Percentiles rank a stretch among this genome's conserved stretches.
phyloP scores from a whole-genome alignment of 2,113 vertebrate genomes.

The Anarrhichthys ocellatus region DNA sequence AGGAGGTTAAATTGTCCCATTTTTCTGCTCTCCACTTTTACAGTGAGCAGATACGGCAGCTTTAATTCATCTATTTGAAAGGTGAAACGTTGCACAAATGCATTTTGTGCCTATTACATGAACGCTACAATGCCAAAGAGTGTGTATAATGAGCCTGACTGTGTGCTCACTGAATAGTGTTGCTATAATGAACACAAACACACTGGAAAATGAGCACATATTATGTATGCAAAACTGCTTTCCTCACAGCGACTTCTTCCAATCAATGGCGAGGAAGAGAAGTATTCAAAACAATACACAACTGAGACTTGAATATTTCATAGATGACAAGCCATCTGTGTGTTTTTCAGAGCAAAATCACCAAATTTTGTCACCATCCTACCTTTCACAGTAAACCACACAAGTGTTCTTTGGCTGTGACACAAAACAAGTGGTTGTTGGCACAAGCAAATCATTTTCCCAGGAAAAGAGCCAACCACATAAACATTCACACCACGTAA shows the following conservation, averaged over 20 bases:
- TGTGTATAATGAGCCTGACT: neutral
- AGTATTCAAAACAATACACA: neutral
- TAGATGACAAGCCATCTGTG: neutral
- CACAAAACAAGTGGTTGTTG: neutral
- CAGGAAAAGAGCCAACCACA: neutral
- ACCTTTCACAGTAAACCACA: neutral
- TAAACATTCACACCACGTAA: too few relatives aligned
- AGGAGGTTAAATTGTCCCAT: neutral
- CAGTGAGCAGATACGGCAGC: neutral
- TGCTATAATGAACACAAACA: conserved; percentile 9
- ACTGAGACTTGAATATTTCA: neutral
- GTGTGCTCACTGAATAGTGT: neutral
- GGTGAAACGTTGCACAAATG: neutral
- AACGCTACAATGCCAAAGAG: neutral
- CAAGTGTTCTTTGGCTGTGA: neutral
- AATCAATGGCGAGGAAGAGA: conserved; percentile 2
- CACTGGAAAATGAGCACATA: neutral
- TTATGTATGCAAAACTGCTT: conserved; percentile 35
- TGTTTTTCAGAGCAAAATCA: neutral
- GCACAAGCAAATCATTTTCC: neutral
- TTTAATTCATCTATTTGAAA: neutral
- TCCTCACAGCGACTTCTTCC: neutral
- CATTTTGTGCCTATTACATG: neutral
- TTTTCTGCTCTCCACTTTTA: neutral
- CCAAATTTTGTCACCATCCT: neutral